Evolutionary conservation across 2,888 invertebrate genomes (phyloP), one percentile per base, ranked within the genome.

Genomic region (Prosapia bicincta): DNA sequence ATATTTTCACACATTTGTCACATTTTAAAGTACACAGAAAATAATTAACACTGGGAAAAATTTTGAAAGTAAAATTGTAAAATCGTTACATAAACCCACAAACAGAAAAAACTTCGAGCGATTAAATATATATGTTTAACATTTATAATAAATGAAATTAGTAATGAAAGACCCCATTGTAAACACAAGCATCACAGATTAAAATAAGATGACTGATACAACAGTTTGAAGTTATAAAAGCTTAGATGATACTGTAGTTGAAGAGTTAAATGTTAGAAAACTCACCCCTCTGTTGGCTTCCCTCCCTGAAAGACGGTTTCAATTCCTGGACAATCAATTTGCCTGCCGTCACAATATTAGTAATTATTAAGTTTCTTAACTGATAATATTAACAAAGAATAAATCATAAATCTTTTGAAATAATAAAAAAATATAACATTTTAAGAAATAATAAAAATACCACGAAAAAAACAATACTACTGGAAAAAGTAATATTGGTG

Each of bases 361-460:
- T 66, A 71, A 26, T 15, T 0, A 71, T 23, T 73, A 28, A 0
- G 67, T 15, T 66, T 23, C 9, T 74, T 68, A 66, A 67, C 68
- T 28, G 24, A 66, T n/a, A 76, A 23, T 68, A 72, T 26, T 66
- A 73, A 70, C 69, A 38, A 68, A 70, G 26, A 71, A 71, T 32
- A 66, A 66, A 75, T 72, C 20, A 54, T 69, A 76, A 15, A 15
- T 30, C 38, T 15, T 38, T 38, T 13, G 15, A 38, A 38, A 38
- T n/a, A n/a, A n/a, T n/a, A 38, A 6, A 38, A 38, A 13, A 38
- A 38, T 38, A 38, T 13, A 38, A 38, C 9, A 7, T 7, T 10
- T 10, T 2, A 38, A 38, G 7, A 13, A 38, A 3, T n/a, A n/a
- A n/a, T 6, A 28, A 28, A 28, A 28, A 28, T 9, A 28, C 28